These are phyloP conservation scores for Xenopus petersii DNA, from an alignment of 2,797 vertebrate species.

Conservation along the genomic window DNA sequence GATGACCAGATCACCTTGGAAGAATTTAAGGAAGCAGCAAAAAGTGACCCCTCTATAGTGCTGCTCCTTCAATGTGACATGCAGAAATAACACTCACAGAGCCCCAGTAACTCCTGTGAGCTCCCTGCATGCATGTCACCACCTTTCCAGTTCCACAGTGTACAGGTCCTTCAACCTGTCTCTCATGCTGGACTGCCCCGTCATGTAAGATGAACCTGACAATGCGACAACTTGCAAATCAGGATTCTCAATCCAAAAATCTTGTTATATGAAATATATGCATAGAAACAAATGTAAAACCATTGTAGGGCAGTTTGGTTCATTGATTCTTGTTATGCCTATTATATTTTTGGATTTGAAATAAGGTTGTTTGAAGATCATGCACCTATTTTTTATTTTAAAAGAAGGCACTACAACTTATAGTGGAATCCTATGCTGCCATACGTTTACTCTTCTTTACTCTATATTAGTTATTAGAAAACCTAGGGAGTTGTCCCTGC, in stretches of 20 bases:
- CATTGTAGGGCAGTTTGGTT: conserved; percentile 6
- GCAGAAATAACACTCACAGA: conserved; percentile 79
- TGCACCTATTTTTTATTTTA: too few relatives aligned
- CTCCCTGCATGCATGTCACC: background rate
- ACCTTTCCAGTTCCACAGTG: conserved; percentile 26
- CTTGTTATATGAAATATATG: conserved; percentile 10
- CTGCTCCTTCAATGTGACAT: conserved; percentile 94
- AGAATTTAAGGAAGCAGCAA: conserved; percentile 96
- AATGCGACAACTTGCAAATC: conserved; percentile 18
- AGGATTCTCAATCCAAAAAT: conserved; percentile 23
- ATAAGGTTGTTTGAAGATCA: too few relatives aligned
- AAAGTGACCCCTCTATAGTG: conserved; percentile 93
- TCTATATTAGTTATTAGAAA: too few relatives aligned
- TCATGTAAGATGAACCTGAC: conserved; percentile 27
- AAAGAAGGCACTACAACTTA: too few relatives aligned
- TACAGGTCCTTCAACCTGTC: conserved; percentile 32
- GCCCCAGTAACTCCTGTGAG: background rate
- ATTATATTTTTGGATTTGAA: too few relatives aligned
- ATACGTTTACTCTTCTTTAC: too few relatives aligned
- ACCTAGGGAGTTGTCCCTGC: too few relatives aligned
- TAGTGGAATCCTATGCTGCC: too few relatives aligned
- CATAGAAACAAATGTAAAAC: background rate
- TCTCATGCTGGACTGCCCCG: conserved; percentile 5
- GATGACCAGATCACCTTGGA: conserved; percentile 95
- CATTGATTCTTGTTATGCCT: conserved; percentile 2